These are phyloP conservation scores for Panurus biarmicus DNA, from an alignment of 2,113 vertebrate species.

Conservation along the genomic window DNA sequence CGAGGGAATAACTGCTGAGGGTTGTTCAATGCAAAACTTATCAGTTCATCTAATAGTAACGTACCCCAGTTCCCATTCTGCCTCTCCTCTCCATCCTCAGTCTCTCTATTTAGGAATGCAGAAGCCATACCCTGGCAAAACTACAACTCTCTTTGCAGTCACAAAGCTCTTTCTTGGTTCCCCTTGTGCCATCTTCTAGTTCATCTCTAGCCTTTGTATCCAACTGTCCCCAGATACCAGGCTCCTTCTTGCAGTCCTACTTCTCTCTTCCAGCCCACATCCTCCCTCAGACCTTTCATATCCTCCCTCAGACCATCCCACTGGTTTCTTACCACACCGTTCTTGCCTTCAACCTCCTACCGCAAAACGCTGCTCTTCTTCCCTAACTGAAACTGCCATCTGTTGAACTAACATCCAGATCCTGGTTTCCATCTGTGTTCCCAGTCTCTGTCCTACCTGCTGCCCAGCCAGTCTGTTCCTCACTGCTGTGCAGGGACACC, in stretches of 20 bases:
- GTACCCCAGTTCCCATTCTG: accelerated
- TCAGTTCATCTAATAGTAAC: background rate
- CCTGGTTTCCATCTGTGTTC: background rate
- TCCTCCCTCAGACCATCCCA: background rate
- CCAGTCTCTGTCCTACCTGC: background rate
- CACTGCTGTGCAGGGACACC: background rate
- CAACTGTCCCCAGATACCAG: background rate
- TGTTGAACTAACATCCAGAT: background rate
- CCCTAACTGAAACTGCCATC: background rate
- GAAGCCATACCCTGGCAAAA: background rate
- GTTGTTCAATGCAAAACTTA: background rate
- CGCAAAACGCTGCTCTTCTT: background rate
- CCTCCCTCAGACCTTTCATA: background rate
- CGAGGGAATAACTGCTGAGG: background rate
- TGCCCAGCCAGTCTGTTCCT: background rate
- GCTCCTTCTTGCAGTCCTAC: background rate
- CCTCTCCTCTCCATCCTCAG: background rate
- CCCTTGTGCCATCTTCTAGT: background rate
- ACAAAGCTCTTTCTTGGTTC: background rate
- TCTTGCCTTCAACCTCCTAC: background rate
- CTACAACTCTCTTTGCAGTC: background rate
- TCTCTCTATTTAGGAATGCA: background rate
- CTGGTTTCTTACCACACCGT: background rate
- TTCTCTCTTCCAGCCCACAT: background rate
- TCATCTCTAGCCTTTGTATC: background rate